A percentile compares a stretch with the other conserved stretches of the same genome.
Conservation (phyloP, 2,888 invertebrate genomes). For the Rhogogaster chlorosoma region DNA sequence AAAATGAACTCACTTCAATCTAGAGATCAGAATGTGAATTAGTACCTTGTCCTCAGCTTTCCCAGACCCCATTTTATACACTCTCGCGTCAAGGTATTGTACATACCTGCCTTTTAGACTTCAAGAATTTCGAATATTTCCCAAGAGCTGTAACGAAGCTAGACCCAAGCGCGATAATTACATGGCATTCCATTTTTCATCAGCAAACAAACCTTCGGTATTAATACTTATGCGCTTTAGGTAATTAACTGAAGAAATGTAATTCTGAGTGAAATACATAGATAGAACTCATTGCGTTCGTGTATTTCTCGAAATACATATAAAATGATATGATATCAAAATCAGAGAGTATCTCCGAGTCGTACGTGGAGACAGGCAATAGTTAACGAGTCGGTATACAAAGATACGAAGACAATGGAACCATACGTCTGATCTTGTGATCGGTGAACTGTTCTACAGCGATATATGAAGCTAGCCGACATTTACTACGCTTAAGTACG, state of each 20-base stretch:
- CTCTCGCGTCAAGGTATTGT: background rate
- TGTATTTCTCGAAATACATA: too few species aligned
- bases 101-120: background rate
- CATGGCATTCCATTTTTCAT: background rate
- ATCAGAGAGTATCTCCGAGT: background rate
- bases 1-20: slow-evolving; percentile 8
- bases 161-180: background rate
- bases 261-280: background rate
- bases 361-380: background rate
- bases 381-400: background rate
- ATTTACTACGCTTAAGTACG: slow-evolving; percentile 42
- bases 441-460: slow-evolving; percentile 36
- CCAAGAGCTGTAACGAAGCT: background rate
- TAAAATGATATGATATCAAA: background rate
- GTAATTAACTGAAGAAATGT: background rate
- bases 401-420: slow-evolving; percentile 17
- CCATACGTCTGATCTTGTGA: slow-evolving; percentile 23
- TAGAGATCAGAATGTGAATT: slow-evolving; percentile 12
- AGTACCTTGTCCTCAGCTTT: slow-evolving; percentile 21
- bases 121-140: background rate
- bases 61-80: background rate
- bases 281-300: too few species aligned
- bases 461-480: slow-evolving; percentile 28
- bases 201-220: background rate
- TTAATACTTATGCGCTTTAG: too few species aligned